A percentile compares a stretch with the other conserved stretches of the same genome.
phyloP scores from a whole-genome alignment of 2,888 invertebrate species.

The Brachypalpus laphriformis region DNA sequence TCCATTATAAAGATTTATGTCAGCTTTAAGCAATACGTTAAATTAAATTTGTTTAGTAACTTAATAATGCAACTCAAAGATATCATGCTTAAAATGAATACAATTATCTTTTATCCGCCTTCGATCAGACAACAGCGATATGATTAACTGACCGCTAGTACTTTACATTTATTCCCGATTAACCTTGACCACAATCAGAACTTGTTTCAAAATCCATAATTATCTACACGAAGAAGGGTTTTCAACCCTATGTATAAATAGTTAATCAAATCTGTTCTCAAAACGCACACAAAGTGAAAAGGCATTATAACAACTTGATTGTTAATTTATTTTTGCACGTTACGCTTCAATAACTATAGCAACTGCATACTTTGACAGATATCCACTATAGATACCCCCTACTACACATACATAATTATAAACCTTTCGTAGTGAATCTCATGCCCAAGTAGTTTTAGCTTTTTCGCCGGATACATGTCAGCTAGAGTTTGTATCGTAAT shows the following conservation, averaged over 20 bases:
- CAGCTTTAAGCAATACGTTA: too few species aligned
- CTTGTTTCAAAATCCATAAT: background rate
- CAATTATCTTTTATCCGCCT: too few species aligned
- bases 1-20: too few species aligned
- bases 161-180: background rate
- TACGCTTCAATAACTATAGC: slow-evolving; percentile 59
- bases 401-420: slow-evolving; percentile 13
- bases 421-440: slow-evolving; percentile 20
- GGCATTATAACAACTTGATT: slow-evolving; percentile 5
- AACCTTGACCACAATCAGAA: slow-evolving; percentile 52
- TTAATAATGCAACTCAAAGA: background rate
- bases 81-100: background rate
- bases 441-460: slow-evolving; percentile 25
- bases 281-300: background rate
- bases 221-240: slow-evolving; percentile 22
- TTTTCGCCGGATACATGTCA: slow-evolving; percentile 52
- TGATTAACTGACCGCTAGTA: background rate
- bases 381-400: background rate
- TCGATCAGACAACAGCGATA: background rate
- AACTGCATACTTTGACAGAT: slow-evolving; percentile 14
- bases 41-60: background rate
- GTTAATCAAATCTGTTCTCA: slow-evolving; percentile 1
- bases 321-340: slow-evolving; percentile 48
- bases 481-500: slow-evolving; percentile 27
- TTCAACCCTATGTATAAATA: slow-evolving; percentile 25